Base-by-base conservation (phyloP, 2,888 invertebrate genomes). In the Omphaloscelis lunosa region DNA sequence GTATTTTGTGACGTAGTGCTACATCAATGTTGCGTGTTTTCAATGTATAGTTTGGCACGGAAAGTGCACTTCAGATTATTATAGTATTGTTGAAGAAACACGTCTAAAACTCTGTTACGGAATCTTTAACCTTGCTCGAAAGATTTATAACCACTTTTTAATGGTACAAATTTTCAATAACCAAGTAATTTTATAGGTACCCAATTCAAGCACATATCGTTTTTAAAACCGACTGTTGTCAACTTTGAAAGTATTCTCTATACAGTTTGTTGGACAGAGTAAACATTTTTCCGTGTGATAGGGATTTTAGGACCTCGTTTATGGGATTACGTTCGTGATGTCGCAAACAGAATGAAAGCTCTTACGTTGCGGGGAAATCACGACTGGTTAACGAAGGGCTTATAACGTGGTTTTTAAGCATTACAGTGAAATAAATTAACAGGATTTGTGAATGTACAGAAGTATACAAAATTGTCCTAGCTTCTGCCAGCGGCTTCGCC, bases 381-480 rank as follows among this genome's bases (percentile, higher is more conserved):
- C 84, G 87, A 75, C 69, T 71, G 62, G 51, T 70, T 80, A 82
- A 77, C 78, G 79, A 85, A 80, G 75, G 69, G 78, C 58, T 87
- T 79, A 77, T 82, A 80, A 68, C 56, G 69, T 72, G 70, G 69
- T 77, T 72, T 58, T 7, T 23, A 45, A 72, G 58, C 66, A 59
- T 72, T 29, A 56, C 53, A 15, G 58, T 41, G 15, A 34, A 59
- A 45, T 73, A 65, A 69, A 80, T 81, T 79, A 83, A 73, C 71
- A 77, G 27, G 75, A 72, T 80, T 69, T 72, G 66, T 74, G 20
- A 27, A n/a, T 59, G 17, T 6, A 72, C 2, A 59, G 15, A 56
- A 63, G 65, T 61, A 48, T n/a, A 65, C 5, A 8, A 34, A 34
- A 41, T n/a, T n/a, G n/a, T n/a, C n/a, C 34, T 34, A 34, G 34